These are phyloP conservation scores for Pantherophis vulpinus DNA, from an alignment of 2,797 vertebrate genomes.

Conservation along the genomic window DNA sequence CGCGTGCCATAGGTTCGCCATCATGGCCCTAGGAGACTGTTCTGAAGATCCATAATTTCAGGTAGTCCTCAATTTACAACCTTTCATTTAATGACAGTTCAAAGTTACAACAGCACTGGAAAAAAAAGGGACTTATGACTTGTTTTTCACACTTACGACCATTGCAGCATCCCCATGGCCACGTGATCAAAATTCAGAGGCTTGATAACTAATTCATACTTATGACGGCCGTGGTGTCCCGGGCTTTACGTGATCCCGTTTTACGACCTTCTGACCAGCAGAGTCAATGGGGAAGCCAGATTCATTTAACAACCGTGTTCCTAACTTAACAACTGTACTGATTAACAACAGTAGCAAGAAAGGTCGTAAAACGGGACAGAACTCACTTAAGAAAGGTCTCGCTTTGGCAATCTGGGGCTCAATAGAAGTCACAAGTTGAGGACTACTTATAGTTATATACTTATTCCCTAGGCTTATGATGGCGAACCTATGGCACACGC, in stretches of 20 bases:
- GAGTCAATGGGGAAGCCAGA: not conserved
- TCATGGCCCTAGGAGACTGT: not conserved
- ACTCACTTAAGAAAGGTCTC: not conserved
- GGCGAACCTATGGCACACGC: too few relatives aligned
- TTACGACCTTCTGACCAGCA: not conserved
- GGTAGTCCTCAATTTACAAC: not conserved
- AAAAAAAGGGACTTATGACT: not conserved
- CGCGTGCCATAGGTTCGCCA: too few relatives aligned
- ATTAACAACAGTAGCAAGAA: not conserved
- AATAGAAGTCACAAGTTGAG: not conserved
- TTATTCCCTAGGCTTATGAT: too few relatives aligned
- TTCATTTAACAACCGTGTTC: not conserved
- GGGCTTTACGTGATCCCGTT: not conserved
- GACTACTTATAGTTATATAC: not conserved
- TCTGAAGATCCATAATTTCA: not conserved
- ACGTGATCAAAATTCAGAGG: not conserved
- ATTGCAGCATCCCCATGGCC: not conserved
- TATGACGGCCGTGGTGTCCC: not conserved
- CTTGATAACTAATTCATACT: not conserved
- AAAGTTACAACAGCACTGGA: not conserved
- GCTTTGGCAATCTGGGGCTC: not conserved
- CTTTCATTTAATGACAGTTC: not conserved
- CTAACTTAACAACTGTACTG: too few relatives aligned
- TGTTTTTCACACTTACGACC: not conserved
- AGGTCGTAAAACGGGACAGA: not conserved